These are phyloP conservation scores for Anagyrus pseudococci DNA, from an alignment of 2,888 invertebrate species.

Conservation along the genomic window DNA sequence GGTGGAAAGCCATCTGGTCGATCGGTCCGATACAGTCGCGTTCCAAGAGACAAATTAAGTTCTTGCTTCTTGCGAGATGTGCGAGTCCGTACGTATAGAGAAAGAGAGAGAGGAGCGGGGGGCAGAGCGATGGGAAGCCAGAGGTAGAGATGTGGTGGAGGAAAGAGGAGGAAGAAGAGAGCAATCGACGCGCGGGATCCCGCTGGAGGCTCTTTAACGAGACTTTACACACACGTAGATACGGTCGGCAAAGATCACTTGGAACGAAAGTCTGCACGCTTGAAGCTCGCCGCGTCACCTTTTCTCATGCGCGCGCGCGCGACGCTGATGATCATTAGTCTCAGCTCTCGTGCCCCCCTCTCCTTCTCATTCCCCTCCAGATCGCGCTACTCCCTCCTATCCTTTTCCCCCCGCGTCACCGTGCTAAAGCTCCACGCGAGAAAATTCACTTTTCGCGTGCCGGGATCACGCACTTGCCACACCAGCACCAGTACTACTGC, in stretches of 20 bases:
- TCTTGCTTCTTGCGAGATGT: slow-evolving; percentile 49
- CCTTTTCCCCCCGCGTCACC: slow-evolving; percentile 12
- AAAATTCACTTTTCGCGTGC: slow-evolving; percentile 35
- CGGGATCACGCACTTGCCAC: slow-evolving; percentile 15
- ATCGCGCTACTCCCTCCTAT: no score
- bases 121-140: no score
- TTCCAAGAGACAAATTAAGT: slow-evolving; percentile 58
- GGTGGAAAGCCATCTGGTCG: slow-evolving; percentile 49
- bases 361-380: neutral
- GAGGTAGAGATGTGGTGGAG: no score
- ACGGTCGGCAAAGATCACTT: slow-evolving; percentile 48
- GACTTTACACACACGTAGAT: slow-evolving; percentile 39
- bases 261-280: slow-evolving; percentile 38
- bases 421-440: slow-evolving; percentile 23
- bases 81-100: no score
- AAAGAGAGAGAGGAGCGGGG: no score
- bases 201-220: slow-evolving; percentile 46
- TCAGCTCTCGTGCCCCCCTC: slow-evolving; percentile 14
- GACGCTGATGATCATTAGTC: slow-evolving; percentile 38
- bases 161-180: slow-evolving; percentile 10
- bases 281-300: slow-evolving; percentile 45
- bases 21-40: slow-evolving; percentile 53
- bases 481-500: no score
- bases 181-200: slow-evolving; percentile 47
- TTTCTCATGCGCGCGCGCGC: slow-evolving; percentile 35